Percentiles rank a stretch among this genome's conserved stretches.
These are phyloP conservation scores for Lasioglossum figueresi DNA, from an alignment of 2,888 invertebrate genomes.

Conservation along the genomic window DNA sequence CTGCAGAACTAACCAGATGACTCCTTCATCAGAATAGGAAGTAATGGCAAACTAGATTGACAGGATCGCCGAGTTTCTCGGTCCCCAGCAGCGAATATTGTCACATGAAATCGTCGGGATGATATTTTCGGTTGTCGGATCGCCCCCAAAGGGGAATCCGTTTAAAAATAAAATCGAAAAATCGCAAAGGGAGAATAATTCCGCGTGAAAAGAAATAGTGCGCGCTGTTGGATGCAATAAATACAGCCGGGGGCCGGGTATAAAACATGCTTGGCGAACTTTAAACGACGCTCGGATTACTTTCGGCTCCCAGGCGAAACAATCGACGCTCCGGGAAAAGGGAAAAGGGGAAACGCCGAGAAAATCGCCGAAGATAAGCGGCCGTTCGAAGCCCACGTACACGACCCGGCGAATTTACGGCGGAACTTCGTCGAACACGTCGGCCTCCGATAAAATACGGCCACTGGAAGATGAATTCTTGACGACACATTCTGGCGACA, in stretches of 20 bases:
- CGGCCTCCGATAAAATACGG: conserved; percentile 13
- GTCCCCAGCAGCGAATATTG: background rate
- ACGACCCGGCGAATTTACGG: conserved; percentile 24
- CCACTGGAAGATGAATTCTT: background rate
- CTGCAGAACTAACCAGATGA: background rate
- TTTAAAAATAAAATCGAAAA: background rate
- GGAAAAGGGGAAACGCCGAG: background rate
- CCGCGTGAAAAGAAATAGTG: background rate
- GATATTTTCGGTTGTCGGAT: background rate
- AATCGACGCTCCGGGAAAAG: conserved; percentile 19
- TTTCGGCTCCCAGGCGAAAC: conserved; percentile 20
- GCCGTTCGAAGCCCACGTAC: conserved; percentile 24
- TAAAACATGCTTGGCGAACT: conserved; percentile 22
- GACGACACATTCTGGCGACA: background rate
- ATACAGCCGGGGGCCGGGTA: conserved; percentile 9
- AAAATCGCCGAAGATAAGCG: conserved; percentile 40
- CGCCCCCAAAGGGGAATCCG: background rate
- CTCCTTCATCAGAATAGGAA: background rate
- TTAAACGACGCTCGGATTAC: conserved; percentile 35
- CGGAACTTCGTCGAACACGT: conserved; percentile 18
- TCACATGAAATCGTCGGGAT: background rate
- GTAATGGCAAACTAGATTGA: background rate
- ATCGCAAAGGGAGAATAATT: background rate
- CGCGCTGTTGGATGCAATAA: conserved; percentile 12
- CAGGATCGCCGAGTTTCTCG: background rate